These are phyloP conservation scores for Xenopus tropicalis DNA, from an alignment of 2,113 vertebrate species.

Conservation along the genomic window DNA sequence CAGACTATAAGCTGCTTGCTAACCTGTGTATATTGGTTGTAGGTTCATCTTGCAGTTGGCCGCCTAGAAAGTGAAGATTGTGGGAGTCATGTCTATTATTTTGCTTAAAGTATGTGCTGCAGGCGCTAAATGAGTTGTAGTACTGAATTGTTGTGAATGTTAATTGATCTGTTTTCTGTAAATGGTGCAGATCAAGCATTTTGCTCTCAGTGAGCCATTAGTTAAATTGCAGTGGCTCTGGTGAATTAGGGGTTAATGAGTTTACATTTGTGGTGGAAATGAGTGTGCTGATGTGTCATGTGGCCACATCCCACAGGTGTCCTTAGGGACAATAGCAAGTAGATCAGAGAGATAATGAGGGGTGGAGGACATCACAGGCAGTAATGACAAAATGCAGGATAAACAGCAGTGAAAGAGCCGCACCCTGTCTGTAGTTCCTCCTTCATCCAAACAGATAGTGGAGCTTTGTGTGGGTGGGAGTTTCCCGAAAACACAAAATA, in stretches of 20 bases:
- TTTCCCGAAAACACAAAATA: not conserved
- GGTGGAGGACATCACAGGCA: slow-evolving; percentile 8
- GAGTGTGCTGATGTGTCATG: not conserved
- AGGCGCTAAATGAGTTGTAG: not conserved
- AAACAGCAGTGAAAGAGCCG: slow-evolving; percentile 14
- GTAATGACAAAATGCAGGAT: slow-evolving; percentile 15
- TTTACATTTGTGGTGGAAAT: no score
- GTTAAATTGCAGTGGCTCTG: no score
- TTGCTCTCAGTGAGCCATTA: not conserved
- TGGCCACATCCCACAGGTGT: slow-evolving; percentile 19
- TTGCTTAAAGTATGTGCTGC: not conserved
- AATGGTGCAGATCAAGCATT: no score
- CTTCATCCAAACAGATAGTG: not conserved
- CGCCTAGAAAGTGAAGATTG: not conserved
- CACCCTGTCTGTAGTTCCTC: slow-evolving; percentile 14
- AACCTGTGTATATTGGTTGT: no score
- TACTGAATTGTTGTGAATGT: not conserved
- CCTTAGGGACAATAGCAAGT: slow-evolving; percentile 11
- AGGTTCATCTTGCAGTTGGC: not conserved
- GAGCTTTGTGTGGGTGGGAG: not conserved
- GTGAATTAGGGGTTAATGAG: no score
- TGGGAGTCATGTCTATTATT: not conserved
- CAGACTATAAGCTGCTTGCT: no score
- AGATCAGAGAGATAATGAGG: slow-evolving; percentile 26
- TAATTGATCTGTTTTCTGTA: not conserved